Evolutionary conservation across 1,140 invertebrate species (phyloP).

Genomic region (Dendroctonus ponderosae): DNA sequence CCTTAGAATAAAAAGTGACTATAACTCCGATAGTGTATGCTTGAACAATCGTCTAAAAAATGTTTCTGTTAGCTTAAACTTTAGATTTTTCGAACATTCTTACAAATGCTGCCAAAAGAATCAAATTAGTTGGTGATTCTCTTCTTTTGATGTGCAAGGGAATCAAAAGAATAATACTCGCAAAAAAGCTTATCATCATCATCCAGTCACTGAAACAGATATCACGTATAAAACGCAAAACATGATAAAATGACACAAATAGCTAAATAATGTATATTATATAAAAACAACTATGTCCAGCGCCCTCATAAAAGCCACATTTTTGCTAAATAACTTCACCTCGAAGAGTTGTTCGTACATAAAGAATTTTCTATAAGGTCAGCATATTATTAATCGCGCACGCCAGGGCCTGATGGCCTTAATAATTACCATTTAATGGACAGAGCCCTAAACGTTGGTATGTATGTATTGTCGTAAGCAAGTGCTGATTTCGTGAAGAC

Average conservation of each 20-base stretch:
- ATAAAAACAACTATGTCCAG: background rate
- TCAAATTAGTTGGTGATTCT: conserved; percentile 67
- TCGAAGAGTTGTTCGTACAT: too few species aligned
- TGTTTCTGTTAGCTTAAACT: background rate
- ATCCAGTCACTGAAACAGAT: conserved; percentile 63
- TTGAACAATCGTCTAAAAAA: conserved; percentile 69
- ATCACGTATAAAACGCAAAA: background rate
- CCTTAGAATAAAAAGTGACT: conserved; percentile 61
- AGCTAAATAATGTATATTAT: background rate
- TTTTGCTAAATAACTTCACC: too few species aligned
- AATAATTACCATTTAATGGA: too few species aligned
- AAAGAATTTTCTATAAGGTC: too few species aligned
- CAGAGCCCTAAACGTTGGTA: too few species aligned
- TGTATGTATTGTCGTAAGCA: too few species aligned
- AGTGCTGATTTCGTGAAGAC: too few species aligned
- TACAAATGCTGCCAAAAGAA: conserved; percentile 67
- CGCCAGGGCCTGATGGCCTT: too few species aligned
- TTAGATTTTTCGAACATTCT: conserved; percentile 47
- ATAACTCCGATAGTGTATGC: conserved; percentile 72
- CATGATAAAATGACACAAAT: background rate
- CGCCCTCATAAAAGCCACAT: too few species aligned
- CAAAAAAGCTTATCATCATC: conserved; percentile 58
- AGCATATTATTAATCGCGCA: too few species aligned
- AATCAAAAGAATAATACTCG: conserved; percentile 61
- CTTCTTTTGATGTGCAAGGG: conserved; percentile 62